These are phyloP conservation scores for Trichopria drosophilae DNA, from an alignment of 2,888 invertebrate genomes.

Conservation along the genomic window DNA sequence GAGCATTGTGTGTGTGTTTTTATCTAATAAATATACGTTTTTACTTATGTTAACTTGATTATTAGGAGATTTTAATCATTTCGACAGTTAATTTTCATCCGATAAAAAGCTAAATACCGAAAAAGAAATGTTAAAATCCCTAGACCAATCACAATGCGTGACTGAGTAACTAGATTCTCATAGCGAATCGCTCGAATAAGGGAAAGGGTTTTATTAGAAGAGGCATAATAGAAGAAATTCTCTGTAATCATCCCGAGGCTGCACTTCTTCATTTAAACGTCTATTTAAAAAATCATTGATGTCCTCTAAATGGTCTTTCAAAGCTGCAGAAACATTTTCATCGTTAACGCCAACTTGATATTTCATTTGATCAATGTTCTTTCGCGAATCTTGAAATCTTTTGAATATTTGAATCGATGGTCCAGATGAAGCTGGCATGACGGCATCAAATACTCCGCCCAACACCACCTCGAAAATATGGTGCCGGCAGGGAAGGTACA, in stretches of 20 bases:
- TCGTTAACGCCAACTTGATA: slow-evolving; percentile 21
- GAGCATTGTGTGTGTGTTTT: too few relatives aligned
- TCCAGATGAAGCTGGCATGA: slow-evolving; percentile 24
- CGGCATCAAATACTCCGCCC: neutral
- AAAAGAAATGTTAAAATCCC: too few relatives aligned
- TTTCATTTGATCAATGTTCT: slow-evolving; percentile 23
- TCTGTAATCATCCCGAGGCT: slow-evolving; percentile 36
- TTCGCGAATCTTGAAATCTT: slow-evolving; percentile 32
- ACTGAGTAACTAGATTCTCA: too few relatives aligned
- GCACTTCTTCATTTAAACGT: slow-evolving; percentile 21
- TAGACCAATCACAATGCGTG: too few relatives aligned
- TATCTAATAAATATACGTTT: too few relatives aligned
- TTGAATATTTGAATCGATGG: slow-evolving; percentile 34
- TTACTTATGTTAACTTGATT: too few relatives aligned
- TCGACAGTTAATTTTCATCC: too few relatives aligned
- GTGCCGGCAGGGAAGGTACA: slow-evolving; percentile 38
- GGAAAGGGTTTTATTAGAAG: too few relatives aligned
- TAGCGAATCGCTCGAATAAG: too few relatives aligned
- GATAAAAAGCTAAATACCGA: too few relatives aligned
- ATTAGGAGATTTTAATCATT: too few relatives aligned
- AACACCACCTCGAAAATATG: slow-evolving; percentile 32
- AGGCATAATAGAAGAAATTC: slow-evolving; percentile 36
- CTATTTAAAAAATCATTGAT: slow-evolving; percentile 9
- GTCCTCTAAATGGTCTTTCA: slow-evolving; percentile 17
- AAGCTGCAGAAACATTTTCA: slow-evolving; percentile 6